phyloP scores from a whole-genome alignment of 2,797 vertebrate species.

The Graptemys geographica region DNA sequence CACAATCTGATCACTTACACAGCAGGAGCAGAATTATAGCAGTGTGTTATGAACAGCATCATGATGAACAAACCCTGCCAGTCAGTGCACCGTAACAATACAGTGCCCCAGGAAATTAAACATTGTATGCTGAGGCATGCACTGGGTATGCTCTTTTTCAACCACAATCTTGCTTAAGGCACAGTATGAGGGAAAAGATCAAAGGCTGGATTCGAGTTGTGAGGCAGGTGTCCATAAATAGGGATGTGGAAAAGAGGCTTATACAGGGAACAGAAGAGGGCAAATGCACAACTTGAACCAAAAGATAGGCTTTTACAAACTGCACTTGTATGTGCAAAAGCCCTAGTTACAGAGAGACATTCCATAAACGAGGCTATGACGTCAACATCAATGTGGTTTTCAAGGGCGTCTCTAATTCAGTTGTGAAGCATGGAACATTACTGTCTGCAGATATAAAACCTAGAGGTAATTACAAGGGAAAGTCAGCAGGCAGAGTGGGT shows the following conservation, averaged over 20 bases:
- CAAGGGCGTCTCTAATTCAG: constrained; percentile 73
- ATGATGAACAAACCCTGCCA: neutral
- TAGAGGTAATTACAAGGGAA: constrained; percentile 71
- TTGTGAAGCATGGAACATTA: constrained; percentile 36
- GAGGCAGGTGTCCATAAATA: neutral
- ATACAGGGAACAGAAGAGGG: neutral
- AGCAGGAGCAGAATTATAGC: neutral
- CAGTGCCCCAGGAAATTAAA: neutral
- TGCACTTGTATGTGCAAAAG: constrained; percentile 53
- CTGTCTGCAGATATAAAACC: constrained; percentile 58
- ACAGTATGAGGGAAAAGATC: neutral
- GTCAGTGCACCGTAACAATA: neutral
- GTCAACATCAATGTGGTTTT: constrained; percentile 63
- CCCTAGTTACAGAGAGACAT: constrained; percentile 57
- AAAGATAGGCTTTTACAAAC: neutral
- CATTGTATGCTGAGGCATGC: neutral
- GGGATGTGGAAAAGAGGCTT: neutral
- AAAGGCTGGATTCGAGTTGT: constrained; percentile 9
- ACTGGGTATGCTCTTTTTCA: neutral
- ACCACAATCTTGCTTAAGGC: neutral
- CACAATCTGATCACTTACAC: neutral
- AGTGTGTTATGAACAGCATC: neutral
- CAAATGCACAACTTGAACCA: neutral
- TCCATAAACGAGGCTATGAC: constrained; percentile 60
- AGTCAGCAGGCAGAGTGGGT: constrained; percentile 12